Base-by-base conservation (phyloP, 2,888 invertebrate species). In the Apodemia mormo region DNA sequence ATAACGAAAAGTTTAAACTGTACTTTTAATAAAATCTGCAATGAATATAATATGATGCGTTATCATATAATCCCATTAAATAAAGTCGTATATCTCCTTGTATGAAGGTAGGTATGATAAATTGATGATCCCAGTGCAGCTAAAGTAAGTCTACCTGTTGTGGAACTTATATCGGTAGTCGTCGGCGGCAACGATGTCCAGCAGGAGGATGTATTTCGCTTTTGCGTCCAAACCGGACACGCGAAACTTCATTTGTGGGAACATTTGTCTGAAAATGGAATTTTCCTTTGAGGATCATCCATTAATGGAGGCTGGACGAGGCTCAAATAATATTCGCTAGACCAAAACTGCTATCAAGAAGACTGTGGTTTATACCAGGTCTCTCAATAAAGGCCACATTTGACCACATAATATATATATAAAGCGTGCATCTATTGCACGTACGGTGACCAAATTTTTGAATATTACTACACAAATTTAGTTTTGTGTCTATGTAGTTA, bases 181-280 rank as follows among this genome's bases (percentile, higher is more conserved):
- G 94, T 99, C 99, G 76, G 99, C 98, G 67, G 99, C 98, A 82
- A 99, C 98, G 92, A 99, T 98, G 95, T 99, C 99, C 96, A 99
- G 95, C 83, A 99, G 96, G 76, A 99, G 95, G 92, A 99, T 99
- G 96, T 99, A 99, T 95, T 99, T 99, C 88, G 99, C 98, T 94
- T 99, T 98, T 90, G 98, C 97, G 95, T 99, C 99, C 94, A 99
- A 94, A 82, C 99, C 99, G 87, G 98, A 97, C 84, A 99, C 97
- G 88, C 99, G 97, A 94, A 99, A 99, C 95, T 99, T 99, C 97
- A 98, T 99, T 94, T 99, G 98, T 85, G 99, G 99, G 94, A 99
- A 99, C 98, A 99, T 99, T 96, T 99, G 98, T 95, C 99, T 99
- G 96, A 76, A 96, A 95, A 87, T 82, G 74, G 81, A 81, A 88